Percentiles rank a stretch among this genome's conserved stretches.
These are phyloP conservation scores for Drosophila acutilabella DNA, from an alignment of 2,888 invertebrate species.

Conservation along the genomic window DNA sequence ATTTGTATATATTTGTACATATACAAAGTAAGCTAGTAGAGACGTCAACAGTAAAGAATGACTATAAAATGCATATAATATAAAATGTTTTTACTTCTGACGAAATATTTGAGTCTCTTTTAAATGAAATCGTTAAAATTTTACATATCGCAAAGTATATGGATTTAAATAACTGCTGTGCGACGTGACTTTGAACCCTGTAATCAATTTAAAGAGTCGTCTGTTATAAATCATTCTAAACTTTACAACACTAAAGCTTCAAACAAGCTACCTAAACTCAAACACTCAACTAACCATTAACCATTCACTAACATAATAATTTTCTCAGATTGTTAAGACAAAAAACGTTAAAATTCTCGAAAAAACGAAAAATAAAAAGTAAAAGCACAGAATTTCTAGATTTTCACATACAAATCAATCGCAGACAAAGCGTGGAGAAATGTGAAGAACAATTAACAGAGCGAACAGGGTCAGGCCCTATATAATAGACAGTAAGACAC, in stretches of 20 bases:
- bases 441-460: slow-evolving; percentile 37
- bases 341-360: slow-evolving; percentile 1
- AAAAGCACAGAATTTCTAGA: slow-evolving; percentile 42
- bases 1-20: slow-evolving; percentile 7
- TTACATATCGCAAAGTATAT: too few species aligned
- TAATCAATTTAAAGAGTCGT: background rate
- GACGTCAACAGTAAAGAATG: too few species aligned
- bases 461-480: slow-evolving; percentile 53
- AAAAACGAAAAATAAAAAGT: slow-evolving; percentile 40
- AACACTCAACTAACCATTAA: background rate
- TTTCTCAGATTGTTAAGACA: background rate
- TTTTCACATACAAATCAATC: slow-evolving; percentile 19
- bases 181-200: background rate
- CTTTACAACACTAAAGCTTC: background rate
- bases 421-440: slow-evolving; percentile 27
- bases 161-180: background rate
- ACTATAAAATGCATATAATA: too few species aligned
- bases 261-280: background rate
- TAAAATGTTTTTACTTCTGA: too few species aligned
- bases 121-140: too few species aligned
- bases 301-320: too few species aligned
- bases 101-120: too few species aligned
- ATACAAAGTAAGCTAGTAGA: background rate
- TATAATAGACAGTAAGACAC: slow-evolving; percentile 11
- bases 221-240: background rate